Conservation (phyloP, 2,888 invertebrate species). For the Drosophila putrida region DNA sequence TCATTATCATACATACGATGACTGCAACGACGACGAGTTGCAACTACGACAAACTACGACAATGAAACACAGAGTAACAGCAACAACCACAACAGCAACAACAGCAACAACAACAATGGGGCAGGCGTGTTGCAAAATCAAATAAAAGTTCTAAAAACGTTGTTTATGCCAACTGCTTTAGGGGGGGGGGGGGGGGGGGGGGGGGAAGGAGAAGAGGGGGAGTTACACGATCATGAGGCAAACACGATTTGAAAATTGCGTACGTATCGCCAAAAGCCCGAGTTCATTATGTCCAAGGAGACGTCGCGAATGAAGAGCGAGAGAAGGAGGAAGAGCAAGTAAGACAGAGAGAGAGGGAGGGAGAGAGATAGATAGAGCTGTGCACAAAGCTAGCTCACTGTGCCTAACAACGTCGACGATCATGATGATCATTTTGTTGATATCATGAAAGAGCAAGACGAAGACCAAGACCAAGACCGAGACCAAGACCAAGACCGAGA, state of each 20-base stretch:
- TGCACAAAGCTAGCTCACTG: conserved; percentile 72
- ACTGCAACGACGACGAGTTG: conserved; percentile 39
- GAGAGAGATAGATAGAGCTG: conserved; percentile 18
- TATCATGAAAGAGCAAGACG: conserved; percentile 55
- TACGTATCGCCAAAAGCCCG: conserved; percentile 68
- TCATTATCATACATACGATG: conserved; percentile 76
- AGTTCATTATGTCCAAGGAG: conserved; percentile 78
- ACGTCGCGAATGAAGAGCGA: conserved; percentile 21
- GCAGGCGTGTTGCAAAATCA: conserved; percentile 69
- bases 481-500: conserved; percentile 13
- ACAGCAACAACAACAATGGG: conserved; percentile 35
- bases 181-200: conserved; percentile 5
- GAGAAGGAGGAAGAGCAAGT: neutral
- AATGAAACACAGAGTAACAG: neutral
- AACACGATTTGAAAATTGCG: conserved; percentile 80
- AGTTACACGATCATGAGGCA: conserved; percentile 53
- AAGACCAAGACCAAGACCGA: conserved; percentile 4
- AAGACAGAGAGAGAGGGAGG: conserved; percentile 5
- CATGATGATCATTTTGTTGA: conserved; percentile 74
- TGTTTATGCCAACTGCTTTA: conserved; percentile 45
- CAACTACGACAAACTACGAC: conserved; percentile 32
- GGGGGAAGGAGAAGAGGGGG: neutral
- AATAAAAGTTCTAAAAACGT: conserved; percentile 70
- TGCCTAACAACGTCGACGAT: conserved; percentile 49
- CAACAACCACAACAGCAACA: conserved; percentile 18